phyloP scores from a whole-genome alignment of 1,140 invertebrate species.

The Apis florea region DNA sequence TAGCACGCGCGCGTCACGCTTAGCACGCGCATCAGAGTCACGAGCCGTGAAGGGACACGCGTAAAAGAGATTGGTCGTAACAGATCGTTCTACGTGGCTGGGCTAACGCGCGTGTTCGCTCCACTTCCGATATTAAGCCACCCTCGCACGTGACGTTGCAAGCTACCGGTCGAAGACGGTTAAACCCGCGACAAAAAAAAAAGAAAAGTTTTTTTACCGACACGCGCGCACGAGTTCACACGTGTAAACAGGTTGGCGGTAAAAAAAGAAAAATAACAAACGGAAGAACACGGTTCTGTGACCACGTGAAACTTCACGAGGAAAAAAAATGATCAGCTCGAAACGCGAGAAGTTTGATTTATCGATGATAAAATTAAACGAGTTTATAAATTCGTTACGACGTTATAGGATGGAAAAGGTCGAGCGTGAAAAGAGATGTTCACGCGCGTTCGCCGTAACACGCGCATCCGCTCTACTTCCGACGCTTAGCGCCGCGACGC shows the following conservation, averaged over 20 bases:
- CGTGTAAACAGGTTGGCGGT: not conserved
- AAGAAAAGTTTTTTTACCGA: too few species aligned
- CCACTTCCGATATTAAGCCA: conserved; percentile 77
- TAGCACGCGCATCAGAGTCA: conserved; percentile 73
- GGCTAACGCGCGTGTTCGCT: conserved; percentile 69
- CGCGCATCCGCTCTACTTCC: conserved; percentile 77
- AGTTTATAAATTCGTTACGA: conserved; percentile 44
- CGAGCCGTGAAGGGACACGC: conserved; percentile 75
- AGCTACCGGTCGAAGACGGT: conserved; percentile 15
- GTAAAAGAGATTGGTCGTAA: conserved; percentile 64
- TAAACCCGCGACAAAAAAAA: not conserved
- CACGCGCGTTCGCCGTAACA: conserved; percentile 54
- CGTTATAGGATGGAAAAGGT: conserved; percentile 54
- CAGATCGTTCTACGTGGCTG: conserved; percentile 70
- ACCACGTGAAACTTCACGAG: not conserved
- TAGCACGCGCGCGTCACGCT: conserved; percentile 70
- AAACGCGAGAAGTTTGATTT: conserved; percentile 9
- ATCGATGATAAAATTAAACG: conserved; percentile 36
- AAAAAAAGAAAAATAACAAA: not conserved
- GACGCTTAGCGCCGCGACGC: conserved; percentile 79
- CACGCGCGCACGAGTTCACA: not conserved
- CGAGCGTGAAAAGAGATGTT: conserved; percentile 60
- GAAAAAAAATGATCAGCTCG: not conserved
- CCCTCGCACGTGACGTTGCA: conserved; percentile 59
- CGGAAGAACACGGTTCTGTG: not conserved